Evolutionary conservation across 2,888 invertebrate genomes (phyloP).

Genomic region (Acleris sparsana): DNA sequence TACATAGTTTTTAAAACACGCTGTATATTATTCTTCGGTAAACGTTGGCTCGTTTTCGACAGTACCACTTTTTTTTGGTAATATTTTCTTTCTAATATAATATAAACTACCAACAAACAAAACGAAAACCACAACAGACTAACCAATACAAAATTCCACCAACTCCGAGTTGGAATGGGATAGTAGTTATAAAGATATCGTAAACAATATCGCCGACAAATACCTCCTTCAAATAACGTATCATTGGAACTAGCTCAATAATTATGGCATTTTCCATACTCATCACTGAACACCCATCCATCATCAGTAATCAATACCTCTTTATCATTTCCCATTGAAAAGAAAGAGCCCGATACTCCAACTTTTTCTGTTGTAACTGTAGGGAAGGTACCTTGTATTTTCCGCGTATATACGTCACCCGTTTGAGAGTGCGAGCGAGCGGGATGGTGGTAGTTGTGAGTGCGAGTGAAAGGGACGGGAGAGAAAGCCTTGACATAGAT

Average conservation of each 20-base stretch:
- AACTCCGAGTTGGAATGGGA: neutral
- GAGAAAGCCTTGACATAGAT: constrained; percentile 60
- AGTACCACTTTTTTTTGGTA: too few relatives aligned
- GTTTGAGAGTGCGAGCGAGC: constrained; percentile 53
- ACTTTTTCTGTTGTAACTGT: constrained; percentile 33
- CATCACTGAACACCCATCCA: constrained; percentile 1
- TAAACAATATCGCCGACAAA: constrained; percentile 18
- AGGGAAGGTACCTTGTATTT: constrained; percentile 54
- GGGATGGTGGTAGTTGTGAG: constrained; percentile 46
- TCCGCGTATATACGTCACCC: constrained; percentile 60
- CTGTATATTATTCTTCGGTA: too few relatives aligned
- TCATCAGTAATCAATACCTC: constrained; percentile 5
- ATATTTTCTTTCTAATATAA: too few relatives aligned
- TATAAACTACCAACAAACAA: too few relatives aligned
- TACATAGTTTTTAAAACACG: too few relatives aligned
- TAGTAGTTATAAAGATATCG: neutral
- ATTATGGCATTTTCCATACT: constrained; percentile 20
- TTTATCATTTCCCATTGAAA: constrained; percentile 7
- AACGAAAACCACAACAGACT: neutral
- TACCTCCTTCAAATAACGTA: constrained; percentile 22
- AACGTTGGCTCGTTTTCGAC: too few relatives aligned
- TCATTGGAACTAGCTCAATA: constrained; percentile 31
- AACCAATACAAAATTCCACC: neutral
- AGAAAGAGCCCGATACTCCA: constrained; percentile 17
- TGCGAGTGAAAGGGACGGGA: constrained; percentile 50